Evolutionary conservation across 2,888 invertebrate species (phyloP), one percentile per base, ranked within the genome.

Genomic region (Thereva unica): DNA sequence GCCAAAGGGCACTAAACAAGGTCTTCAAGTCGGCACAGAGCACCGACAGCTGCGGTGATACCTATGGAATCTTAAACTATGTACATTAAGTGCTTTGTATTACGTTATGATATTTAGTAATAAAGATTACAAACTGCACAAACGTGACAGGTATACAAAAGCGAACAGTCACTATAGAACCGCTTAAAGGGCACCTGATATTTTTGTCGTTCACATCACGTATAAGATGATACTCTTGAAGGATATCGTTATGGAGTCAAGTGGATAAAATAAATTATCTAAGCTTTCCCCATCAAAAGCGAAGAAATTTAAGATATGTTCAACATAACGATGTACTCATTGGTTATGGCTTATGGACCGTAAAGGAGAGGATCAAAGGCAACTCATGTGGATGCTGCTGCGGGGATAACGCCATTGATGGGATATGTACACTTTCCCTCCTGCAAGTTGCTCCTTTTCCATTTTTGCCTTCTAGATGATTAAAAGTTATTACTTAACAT

Each of bases 111-210:
- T 63, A 63, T 50, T 63, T 50, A 52, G 64, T 52, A 64, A 64
- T 64, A 64, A 64, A 64, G 64, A 64, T 64, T 53, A 64, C 64
- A 64, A 64, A 64, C 64, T 44, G 53, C 53, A 64, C 37, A 35
- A 10, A 64, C 64, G 64, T 64, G 64, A 50, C 41, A 42, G 23
- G 40, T 63, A 63, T 34, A 53, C 42, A 63, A 50, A 42, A 42
- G 34, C 52, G 42, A 50, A 52, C 8, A 44, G 7, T 12, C 37
- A 41, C 59, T 59, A 37, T 59, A 23, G 23, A 57, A 59, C 59
- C 59, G 59, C 64, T 52, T 53, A 44, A 64, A 42, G 53, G 53
- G 52, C 53, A 64, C 53, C 64, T 52, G 50, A 52, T 42, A 44
- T 34, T 42, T 38, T 64, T 64, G 53, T 35, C 52, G 64, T 64